Conservation (phyloP, 2,113 vertebrate genomes). For the Myrmecophaga tridactyla region DNA sequence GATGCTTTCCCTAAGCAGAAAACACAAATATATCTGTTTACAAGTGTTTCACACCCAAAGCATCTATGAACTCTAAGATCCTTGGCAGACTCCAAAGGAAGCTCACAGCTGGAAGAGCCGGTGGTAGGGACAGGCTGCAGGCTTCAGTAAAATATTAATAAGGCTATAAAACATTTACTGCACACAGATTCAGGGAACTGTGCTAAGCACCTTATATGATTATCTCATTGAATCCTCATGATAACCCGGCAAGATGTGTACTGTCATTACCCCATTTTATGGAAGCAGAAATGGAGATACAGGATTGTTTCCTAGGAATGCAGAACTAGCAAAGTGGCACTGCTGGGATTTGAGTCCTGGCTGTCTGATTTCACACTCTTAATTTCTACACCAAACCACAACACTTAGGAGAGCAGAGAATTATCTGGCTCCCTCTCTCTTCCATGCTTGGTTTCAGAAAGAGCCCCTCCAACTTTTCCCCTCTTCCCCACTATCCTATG, state of each 20-base stretch:
- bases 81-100: background rate
- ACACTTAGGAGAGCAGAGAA: background rate
- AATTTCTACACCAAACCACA: background rate
- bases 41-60: background rate
- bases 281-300: background rate
- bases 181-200: background rate
- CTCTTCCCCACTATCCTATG: accelerated
- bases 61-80: background rate
- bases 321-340: background rate
- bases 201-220: background rate
- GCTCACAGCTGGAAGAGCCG: background rate
- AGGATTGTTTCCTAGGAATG: background rate
- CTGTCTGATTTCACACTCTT: background rate
- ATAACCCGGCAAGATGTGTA: background rate
- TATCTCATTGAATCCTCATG: background rate
- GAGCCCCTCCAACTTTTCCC: accelerated
- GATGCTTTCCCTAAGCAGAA: background rate
- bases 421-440: background rate
- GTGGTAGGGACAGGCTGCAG: background rate
- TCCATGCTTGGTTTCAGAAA: background rate
- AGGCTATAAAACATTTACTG: background rate
- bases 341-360: background rate
- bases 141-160: conserved; percentile 42
- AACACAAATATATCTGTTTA: background rate
- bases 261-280: background rate